Evolutionary conservation across 1,140 invertebrate species (phyloP), one percentile per base, ranked within the genome.

Genomic region (Cataglyphis hispanica): DNA sequence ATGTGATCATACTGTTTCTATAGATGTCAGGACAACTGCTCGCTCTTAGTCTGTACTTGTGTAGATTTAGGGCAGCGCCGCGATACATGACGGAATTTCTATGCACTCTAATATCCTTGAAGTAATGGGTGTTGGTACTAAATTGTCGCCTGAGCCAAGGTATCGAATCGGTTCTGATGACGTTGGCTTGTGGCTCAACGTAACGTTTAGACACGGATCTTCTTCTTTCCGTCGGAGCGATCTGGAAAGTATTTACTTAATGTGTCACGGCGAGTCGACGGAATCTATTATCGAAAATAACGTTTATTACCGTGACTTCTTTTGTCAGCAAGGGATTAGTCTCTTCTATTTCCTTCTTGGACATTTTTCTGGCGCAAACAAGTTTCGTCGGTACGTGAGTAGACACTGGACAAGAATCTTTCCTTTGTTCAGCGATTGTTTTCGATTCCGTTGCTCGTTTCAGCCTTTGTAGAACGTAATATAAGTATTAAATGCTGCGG

Each of bases 1-100:
- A 96, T 0, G 98, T 98, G 11, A 97, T 97, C 97, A 98, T 98
- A 0, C 98, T 98, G 92, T 98, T 98, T 88, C 97, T 96, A 92
- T 98, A 98, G 91, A 99, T 98, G 94, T 98, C 97, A 0, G 98
- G 98, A 94, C 98, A 98, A 25, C 98, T 98, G 0, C 98, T 98
- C 10, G 98, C 98, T 64, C 98, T 96, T 78, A 98, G 94, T 66
- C 97, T 96, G 93, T 98, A 98, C 76, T 97, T 96, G 84, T 97
- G 96, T 72, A 97, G 97, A 93, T 98, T 98, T 40, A 98, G 94
- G 94, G 98, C 97, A 1, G 97, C 98, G 61, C 97, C 97, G 86
- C 98, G 96, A 93, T 98, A 97, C 91, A 97, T 98, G 53, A 98
- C 96, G 0, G 97, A 98, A 93, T 98, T 97, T 84, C 97, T 96